phyloP scores from a whole-genome alignment of 1,140 invertebrate genomes.

The Dendrolimus kikuchii region DNA sequence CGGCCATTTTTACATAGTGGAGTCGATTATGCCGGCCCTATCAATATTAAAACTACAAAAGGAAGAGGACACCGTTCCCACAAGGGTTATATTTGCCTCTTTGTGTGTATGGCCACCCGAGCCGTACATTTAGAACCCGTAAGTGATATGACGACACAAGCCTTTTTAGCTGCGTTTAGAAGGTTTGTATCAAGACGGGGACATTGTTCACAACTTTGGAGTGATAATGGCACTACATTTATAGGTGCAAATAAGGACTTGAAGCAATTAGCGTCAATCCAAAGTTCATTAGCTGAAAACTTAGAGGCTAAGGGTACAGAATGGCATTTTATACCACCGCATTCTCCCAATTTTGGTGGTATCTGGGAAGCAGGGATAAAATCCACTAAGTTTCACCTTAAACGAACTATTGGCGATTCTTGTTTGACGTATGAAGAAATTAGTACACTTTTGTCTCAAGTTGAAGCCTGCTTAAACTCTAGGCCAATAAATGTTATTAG shows the following conservation, averaged over 20 bases:
- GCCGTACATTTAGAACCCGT: conserved; percentile 18
- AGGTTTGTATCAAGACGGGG: conserved; percentile 36
- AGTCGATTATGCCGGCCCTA: conserved; percentile 35
- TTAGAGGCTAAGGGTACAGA: not conserved
- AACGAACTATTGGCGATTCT: no score
- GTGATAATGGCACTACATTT: conserved; percentile 31
- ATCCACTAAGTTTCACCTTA: no score
- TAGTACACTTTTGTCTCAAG: no score
- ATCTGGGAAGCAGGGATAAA: no score
- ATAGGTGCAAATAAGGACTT: conserved; percentile 17
- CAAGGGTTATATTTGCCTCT: conserved; percentile 14
- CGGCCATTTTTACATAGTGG: conserved; percentile 30
- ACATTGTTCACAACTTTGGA: conserved; percentile 3
- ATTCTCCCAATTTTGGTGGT: no score
- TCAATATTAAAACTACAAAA: conserved; percentile 7
- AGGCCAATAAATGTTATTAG: not conserved
- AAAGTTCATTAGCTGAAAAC: not conserved
- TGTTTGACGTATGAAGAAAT: no score
- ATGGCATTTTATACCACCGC: conserved; percentile 10
- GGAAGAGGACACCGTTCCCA: conserved; percentile 5
- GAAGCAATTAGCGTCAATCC: not conserved
- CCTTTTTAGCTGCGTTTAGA: conserved; percentile 33
- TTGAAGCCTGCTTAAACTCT: conserved; percentile 1
- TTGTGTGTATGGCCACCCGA: conserved; percentile 11
- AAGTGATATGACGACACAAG: conserved; percentile 27